Base-by-base conservation (phyloP, 2,797 vertebrate genomes). In the Scolopax bukidnonensis region DNA sequence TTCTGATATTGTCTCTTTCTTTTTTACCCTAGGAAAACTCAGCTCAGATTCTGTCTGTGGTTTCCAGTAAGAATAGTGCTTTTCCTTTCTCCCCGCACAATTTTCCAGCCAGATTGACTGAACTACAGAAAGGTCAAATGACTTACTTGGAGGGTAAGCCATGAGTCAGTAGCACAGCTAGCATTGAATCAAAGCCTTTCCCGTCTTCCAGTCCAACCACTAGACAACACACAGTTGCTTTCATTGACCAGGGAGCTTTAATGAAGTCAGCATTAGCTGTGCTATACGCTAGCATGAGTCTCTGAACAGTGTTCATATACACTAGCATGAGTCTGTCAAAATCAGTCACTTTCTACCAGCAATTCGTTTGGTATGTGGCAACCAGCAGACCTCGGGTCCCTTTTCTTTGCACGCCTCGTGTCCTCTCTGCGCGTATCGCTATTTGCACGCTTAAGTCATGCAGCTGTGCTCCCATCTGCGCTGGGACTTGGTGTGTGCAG, bases 81-180 rank as follows among this genome's bases (percentile, higher is more conserved):
- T 96, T 87, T 83, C 84, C 54, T 80, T 90, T 93, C 93, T 94
- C 80, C 94, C 94, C 24, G 73, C 90, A 92, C 36, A 84, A 74
- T 89, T 96, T 97, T 95, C 91, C 94, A 89, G 94, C 77, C 90
- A 80, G 79, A 83, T 96, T 93, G 87, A 96, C 93, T 82, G 93
- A 95, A 93, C 92, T 94, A 87, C 36, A 2, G 40, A 98, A 98
- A 97, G 94, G 97, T 98, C 97, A 97, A 71, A 94, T 91, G 67
- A 91, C 97, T 97, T 92, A 94, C 57, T 97, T 95, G 95, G 91
- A 96, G 90, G 59, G 77, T 89, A 96, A 91, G 93, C 61, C 85
- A 50, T 97, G 97, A 97, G 95, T 98, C 98, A 97, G 93, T 83
- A 87, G 40, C 71, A 65, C 40, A 84, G 33, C 83, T 92, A 93